Percentiles rank a stretch among this genome's conserved stretches.
phyloP scores from a whole-genome alignment of 30 jellyfish, hydroid and myxozoan genomes.

The Turritopsis rubra region DNA sequence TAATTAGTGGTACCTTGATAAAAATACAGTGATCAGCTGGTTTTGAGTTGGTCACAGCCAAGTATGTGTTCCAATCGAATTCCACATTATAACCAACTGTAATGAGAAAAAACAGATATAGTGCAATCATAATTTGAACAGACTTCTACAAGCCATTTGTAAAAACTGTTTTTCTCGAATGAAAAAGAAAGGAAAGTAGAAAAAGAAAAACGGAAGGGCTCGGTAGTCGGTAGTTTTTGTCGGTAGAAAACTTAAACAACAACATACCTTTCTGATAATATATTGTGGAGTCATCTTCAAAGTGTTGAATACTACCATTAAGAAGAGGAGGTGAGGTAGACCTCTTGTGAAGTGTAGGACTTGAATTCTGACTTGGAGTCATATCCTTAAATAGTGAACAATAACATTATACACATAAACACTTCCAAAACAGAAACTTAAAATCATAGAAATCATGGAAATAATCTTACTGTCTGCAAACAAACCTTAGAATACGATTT shows the following conservation, averaged over 20 bases:
- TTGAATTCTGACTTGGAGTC: neutral
- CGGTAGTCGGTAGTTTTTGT: too few relatives aligned
- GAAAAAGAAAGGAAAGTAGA: neutral
- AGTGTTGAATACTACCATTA: neutral
- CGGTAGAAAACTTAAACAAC: too few relatives aligned
- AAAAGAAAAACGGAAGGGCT: too few relatives aligned
- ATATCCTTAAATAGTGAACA: neutral
- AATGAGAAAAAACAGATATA: neutral
- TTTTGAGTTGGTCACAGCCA: constrained; percentile 53
- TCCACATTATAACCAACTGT: constrained; percentile 52
- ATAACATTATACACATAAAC: neutral
- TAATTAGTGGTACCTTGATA: constrained; percentile 33
- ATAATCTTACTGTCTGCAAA: neutral
- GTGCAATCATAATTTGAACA: too few relatives aligned
- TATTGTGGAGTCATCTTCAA: neutral
- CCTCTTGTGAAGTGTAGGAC: neutral
- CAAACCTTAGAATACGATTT: neutral
- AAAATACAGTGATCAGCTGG: constrained; percentile 65
- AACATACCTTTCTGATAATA: constrained; percentile 1
- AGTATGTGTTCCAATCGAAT: constrained; percentile 68
- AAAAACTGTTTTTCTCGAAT: neutral
- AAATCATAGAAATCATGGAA: neutral
- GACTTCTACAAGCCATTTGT: too few relatives aligned
- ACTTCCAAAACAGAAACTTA: too few relatives aligned
- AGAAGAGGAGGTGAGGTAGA: neutral